Evolutionary conservation across 2,888 invertebrate genomes (phyloP), one percentile per base, ranked within the genome.

Genomic region (Drosophila anceps): DNA sequence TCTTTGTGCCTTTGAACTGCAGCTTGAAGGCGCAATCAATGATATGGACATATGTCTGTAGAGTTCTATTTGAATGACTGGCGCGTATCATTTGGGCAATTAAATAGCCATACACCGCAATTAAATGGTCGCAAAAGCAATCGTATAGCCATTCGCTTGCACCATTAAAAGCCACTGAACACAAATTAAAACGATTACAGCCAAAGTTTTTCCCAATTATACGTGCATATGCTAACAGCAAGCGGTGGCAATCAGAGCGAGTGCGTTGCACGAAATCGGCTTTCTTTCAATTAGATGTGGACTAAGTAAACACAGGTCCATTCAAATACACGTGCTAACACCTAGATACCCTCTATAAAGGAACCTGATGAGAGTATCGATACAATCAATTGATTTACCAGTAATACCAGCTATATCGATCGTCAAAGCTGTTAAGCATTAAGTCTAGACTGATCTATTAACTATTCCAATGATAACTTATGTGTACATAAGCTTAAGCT

Each of bases 101-200:
- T 79, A 79, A 69, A 18, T 48, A 24, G 53, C 57, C 51, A 59
- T 55, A 27, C 50, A 69, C 41, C 46, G 61, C 81, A 62, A 78
- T 81, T 84, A 78, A 86, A 81, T 81, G 81, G 63, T 18, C 50
- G 67, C 51, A 35, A 57, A 67, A 84, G 67, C 88, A 85, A 76
- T 80, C 54, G 69, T 68, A 80, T 61, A 83, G 59, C 88, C 72
- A 88, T 82, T 84, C 64, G 65, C 65, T 54, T 71, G 69, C 44
- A 69, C 80, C 76, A 82, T 78, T 88, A 88, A 88, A 85, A 76
- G 70, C 65, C 83, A 85, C 51, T 82, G 79, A 83, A 80, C 69
- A 73, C 62, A 76, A 85, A 88, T 88, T 85, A 88, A 82, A 80
- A 64, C 69, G 75, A 69, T 74, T 76, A 69, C 69, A 74, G 64